These are phyloP conservation scores for Cairina moschata DNA, from an alignment of 2,113 vertebrate species.

Conservation along the genomic window DNA sequence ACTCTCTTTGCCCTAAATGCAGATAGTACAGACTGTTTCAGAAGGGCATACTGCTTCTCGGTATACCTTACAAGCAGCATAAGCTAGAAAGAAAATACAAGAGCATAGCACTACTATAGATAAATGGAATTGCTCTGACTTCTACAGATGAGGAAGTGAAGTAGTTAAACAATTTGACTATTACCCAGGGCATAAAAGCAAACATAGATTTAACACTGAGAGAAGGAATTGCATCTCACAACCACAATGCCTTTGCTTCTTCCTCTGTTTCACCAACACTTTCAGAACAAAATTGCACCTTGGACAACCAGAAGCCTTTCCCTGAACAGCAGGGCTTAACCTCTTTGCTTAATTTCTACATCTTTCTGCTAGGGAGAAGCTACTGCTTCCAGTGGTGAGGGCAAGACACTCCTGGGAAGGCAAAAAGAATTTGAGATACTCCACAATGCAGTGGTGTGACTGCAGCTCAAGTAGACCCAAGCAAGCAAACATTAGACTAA, in stretches of 20 bases:
- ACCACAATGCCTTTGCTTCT: background rate
- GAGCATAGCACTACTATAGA: background rate
- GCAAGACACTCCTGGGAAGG: background rate
- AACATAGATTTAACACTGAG: background rate
- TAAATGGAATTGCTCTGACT: background rate
- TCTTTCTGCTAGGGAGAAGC: background rate
- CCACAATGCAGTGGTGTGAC: background rate
- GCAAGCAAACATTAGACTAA: background rate
- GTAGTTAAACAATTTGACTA: background rate
- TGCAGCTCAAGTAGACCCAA: background rate
- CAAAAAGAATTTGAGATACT: background rate
- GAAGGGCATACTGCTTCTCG: background rate
- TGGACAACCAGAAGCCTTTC: background rate
- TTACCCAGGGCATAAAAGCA: background rate
- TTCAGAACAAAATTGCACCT: background rate
- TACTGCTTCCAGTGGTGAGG: background rate
- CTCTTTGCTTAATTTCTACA: background rate
- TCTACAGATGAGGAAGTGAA: background rate
- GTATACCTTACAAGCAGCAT: background rate
- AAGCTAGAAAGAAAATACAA: background rate
- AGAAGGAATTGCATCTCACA: background rate
- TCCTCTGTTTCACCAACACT: background rate
- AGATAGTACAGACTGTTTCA: background rate
- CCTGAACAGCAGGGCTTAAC: background rate
- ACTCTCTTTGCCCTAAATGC: background rate